These are phyloP conservation scores for Nomada fucata DNA, from an alignment of 2,888 invertebrate species.

Conservation along the genomic window DNA sequence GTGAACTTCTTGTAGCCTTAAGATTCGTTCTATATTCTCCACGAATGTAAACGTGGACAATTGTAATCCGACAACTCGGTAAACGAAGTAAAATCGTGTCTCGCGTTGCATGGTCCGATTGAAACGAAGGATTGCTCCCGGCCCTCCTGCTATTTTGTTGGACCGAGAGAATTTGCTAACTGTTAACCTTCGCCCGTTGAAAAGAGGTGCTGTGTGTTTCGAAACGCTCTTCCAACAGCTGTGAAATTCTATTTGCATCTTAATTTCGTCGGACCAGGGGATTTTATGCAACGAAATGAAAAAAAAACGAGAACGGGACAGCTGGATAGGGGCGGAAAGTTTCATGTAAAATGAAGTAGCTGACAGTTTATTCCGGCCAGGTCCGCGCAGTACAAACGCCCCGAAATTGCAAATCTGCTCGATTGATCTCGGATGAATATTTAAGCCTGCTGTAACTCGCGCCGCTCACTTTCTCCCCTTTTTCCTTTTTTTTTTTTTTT, in stretches of 20 bases:
- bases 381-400: constrained; percentile 62
- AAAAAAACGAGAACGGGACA: neutral
- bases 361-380: constrained; percentile 64
- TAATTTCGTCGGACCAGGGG: constrained; percentile 45
- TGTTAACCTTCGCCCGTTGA: too few relatives aligned
- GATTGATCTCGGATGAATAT: constrained; percentile 76
- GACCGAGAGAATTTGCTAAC: too few relatives aligned
- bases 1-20: too few relatives aligned
- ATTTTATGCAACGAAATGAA: constrained; percentile 8
- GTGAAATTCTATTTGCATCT: constrained; percentile 59
- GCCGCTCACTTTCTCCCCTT: constrained; percentile 22
- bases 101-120: too few relatives aligned
- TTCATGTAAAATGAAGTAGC: constrained; percentile 63
- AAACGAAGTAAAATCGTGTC: too few relatives aligned
- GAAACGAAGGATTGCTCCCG: neutral
- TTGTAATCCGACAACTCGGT: too few relatives aligned
- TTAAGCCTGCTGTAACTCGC: constrained; percentile 66
- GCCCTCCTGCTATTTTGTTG: neutral
- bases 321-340: constrained; percentile 22
- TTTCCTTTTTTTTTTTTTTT: neutral
- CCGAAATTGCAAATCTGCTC: constrained; percentile 67
- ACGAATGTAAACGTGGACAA: too few relatives aligned
- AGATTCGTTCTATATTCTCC: too few relatives aligned
- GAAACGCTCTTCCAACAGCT: constrained; percentile 39
- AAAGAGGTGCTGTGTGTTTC: neutral